These are phyloP conservation scores for Drosophila neotestacea DNA, from an alignment of 2,888 invertebrate species.

Conservation along the genomic window DNA sequence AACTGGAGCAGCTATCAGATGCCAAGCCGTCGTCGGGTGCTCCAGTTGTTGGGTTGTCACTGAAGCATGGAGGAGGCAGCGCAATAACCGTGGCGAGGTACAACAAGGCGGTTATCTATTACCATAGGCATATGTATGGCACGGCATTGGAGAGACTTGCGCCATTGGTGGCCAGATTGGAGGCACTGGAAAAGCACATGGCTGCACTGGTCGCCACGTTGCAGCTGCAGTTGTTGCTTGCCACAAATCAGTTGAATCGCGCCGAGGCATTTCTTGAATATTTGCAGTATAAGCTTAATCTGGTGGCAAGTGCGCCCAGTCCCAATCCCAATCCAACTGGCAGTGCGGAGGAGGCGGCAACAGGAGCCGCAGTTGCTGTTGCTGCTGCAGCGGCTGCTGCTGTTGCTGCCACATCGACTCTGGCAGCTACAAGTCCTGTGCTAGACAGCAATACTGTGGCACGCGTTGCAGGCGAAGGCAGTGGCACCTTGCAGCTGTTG, in stretches of 20 bases:
- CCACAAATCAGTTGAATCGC: slow-evolving; percentile 83
- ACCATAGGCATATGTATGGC: slow-evolving; percentile 83
- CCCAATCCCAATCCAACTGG: slow-evolving; percentile 35
- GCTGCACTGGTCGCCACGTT: slow-evolving; percentile 81
- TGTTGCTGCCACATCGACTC: slow-evolving; percentile 54
- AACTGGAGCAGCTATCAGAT: slow-evolving; percentile 86
- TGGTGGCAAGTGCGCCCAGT: slow-evolving; percentile 67
- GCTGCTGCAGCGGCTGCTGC: slow-evolving; percentile 5
- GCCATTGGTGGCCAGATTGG: slow-evolving; percentile 76
- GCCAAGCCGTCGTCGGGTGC: slow-evolving; percentile 33
- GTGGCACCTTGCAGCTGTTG: slow-evolving; percentile 78
- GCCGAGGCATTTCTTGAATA: slow-evolving; percentile 83
- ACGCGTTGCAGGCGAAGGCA: slow-evolving; percentile 63
- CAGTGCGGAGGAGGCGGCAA: slow-evolving; percentile 31
- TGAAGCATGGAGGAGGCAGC: slow-evolving; percentile 59
- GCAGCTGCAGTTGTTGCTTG: slow-evolving; percentile 81
- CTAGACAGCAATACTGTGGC: slow-evolving; percentile 42
- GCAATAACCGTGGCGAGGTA: slow-evolving; percentile 74
- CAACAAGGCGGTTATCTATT: slow-evolving; percentile 84
- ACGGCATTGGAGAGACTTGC: slow-evolving; percentile 81
- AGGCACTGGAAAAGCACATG: slow-evolving; percentile 80
- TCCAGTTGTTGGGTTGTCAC: slow-evolving; percentile 36
- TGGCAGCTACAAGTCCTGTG: slow-evolving; percentile 31
- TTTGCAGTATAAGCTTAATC: slow-evolving; percentile 79
- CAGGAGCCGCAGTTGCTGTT: slow-evolving; percentile 12